phyloP scores from a whole-genome alignment of 2,888 invertebrate species.

The Orthosia incerta region DNA sequence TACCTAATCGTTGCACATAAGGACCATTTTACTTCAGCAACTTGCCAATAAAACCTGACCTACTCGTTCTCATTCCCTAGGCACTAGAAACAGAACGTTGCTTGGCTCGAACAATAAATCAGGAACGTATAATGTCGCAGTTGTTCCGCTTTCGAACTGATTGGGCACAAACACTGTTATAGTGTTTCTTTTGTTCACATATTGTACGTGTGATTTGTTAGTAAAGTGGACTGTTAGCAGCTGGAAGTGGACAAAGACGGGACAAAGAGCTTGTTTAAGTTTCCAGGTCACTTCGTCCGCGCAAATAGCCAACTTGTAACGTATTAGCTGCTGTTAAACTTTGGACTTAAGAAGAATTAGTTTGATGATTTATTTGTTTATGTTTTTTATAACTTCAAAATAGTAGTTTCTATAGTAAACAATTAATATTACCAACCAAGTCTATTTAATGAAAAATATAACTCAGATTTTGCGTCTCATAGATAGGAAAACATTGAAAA shows the following conservation, averaged over 20 bases:
- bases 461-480: too few relatives aligned
- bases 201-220: conserved; percentile 73
- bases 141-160: conserved; percentile 51
- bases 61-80: conserved; percentile 55
- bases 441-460: too few relatives aligned
- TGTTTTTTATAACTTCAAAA: too few relatives aligned
- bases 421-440: too few relatives aligned
- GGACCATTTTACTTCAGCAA: conserved; percentile 18
- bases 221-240: conserved; percentile 72
- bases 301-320: conserved; percentile 83
- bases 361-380: conserved; percentile 19
- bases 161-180: conserved; percentile 60
- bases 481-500: too few relatives aligned
- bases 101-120: conserved; percentile 56
- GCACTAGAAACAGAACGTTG: conserved; percentile 28
- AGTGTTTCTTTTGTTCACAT: conserved; percentile 61
- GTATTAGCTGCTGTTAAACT: conserved; percentile 65
- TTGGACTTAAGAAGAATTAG: conserved; percentile 62
- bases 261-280: conserved; percentile 81
- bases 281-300: conserved; percentile 77
- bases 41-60: conserved; percentile 22
- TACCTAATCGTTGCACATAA: background rate
- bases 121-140: conserved; percentile 57
- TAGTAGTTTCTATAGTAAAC: too few relatives aligned
- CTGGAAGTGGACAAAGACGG: conserved; percentile 67